Percentiles rank a stretch among this genome's conserved stretches.
These are phyloP conservation scores for Drosophila multiciliata DNA, from an alignment of 2,888 invertebrate species.

Conservation along the genomic window DNA sequence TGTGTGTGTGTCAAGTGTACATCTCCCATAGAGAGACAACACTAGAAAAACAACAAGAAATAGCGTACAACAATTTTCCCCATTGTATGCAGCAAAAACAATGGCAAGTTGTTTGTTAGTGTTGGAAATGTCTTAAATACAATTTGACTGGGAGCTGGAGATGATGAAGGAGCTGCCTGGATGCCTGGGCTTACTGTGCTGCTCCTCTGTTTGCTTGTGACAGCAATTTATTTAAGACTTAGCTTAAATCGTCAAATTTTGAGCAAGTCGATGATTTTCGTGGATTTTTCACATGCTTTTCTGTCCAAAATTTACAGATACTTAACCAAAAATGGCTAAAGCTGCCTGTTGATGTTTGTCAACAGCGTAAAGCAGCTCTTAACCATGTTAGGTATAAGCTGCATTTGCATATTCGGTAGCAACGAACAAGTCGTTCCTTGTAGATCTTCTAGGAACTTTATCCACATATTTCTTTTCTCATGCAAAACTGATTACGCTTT, in stretches of 20 bases:
- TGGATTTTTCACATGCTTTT: slow-evolving; percentile 1
- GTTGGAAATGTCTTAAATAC: slow-evolving; percentile 36
- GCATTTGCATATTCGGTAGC: not conserved
- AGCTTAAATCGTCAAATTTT: slow-evolving; percentile 1
- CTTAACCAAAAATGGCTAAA: not conserved
- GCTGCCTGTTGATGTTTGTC: slow-evolving; percentile 3
- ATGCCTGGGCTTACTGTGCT: no score
- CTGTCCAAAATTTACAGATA: slow-evolving; percentile 12
- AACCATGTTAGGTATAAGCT: not conserved
- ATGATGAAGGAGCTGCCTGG: not conserved
- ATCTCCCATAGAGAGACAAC: slow-evolving; percentile 44
- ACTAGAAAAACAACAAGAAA: slow-evolving; percentile 49
- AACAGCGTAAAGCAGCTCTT: not conserved
- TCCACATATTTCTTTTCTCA: not conserved
- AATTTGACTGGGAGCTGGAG: slow-evolving; percentile 38
- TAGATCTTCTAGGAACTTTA: not conserved
- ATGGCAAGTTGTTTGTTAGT: slow-evolving; percentile 22
- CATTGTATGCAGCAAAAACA: slow-evolving; percentile 39
- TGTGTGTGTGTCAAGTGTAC: slow-evolving; percentile 49
- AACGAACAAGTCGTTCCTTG: not conserved
- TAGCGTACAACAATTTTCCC: slow-evolving; percentile 37
- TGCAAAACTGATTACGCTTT: not conserved
- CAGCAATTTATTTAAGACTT: slow-evolving; percentile 60
- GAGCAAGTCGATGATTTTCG: slow-evolving; percentile 26
- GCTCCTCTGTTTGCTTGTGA: slow-evolving; percentile 42